Conservation (phyloP, 2,888 invertebrate genomes). For the Lasioglossum calceatum region DNA sequence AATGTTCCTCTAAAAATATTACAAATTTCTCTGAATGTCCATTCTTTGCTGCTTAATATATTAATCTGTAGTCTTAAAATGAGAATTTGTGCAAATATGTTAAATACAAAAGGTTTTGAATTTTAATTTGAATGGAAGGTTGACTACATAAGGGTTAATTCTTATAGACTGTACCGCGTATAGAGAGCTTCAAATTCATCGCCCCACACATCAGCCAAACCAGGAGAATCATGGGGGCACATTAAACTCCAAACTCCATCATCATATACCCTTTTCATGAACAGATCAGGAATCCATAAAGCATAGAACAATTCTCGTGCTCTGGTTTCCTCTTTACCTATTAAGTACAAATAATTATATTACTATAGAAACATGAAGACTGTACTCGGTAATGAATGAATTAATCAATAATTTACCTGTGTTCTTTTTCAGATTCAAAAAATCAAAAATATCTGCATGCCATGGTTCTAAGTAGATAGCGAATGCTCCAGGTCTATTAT, state of each 20-base stretch:
- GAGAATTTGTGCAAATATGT: too few species aligned
- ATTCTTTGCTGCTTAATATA: too few species aligned
- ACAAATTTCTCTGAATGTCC: too few species aligned
- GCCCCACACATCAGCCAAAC: conserved; percentile 96
- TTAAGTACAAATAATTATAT: conserved; percentile 9
- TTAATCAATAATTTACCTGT: conserved; percentile 85
- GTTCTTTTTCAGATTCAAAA: conserved; percentile 97
- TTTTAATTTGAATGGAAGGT: too few species aligned
- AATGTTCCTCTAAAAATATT: too few species aligned
- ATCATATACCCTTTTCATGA: conserved; percentile 96
- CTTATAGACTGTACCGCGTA: conserved; percentile 85
- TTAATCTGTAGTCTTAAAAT: too few species aligned
- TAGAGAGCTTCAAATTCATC: conserved; percentile 97
- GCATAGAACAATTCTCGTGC: conserved; percentile 98
- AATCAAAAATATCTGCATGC: conserved; percentile 99
- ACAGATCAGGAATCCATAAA: conserved; percentile 99
- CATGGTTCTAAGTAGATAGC: conserved; percentile 99
- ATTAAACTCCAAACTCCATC: conserved; percentile 96
- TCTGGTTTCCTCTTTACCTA: conserved; percentile 95
- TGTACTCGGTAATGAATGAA: neutral
- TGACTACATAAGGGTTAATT: neutral
- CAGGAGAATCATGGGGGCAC: conserved; percentile 98
- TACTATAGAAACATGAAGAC: neutral
- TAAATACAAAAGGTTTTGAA: too few species aligned
- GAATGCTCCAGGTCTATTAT: conserved; percentile 98